phyloP scores from a whole-genome alignment of 2,888 invertebrate genomes.

The Eupithecia tripunctaria region DNA sequence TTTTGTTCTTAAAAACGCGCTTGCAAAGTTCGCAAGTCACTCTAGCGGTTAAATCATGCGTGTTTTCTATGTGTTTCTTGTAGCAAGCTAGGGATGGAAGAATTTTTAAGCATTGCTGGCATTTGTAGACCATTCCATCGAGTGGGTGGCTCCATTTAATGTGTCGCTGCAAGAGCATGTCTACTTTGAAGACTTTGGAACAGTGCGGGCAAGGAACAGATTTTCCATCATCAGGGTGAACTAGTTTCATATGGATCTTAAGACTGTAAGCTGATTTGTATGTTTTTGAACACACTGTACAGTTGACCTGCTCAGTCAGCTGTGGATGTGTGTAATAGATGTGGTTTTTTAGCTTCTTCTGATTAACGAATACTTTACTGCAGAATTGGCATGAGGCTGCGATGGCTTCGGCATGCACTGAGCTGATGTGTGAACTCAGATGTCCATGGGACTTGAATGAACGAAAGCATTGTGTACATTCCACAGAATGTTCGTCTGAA shows the following conservation, averaged over 20 bases:
- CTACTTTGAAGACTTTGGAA: conserved; percentile 52
- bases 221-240: conserved; percentile 48
- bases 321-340: conserved; percentile 56
- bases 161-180: conserved; percentile 55
- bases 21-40: conserved; percentile 41
- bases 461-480: conserved; percentile 51
- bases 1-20: conserved; percentile 42
- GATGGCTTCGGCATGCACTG: conserved; percentile 48
- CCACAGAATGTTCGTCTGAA: conserved; percentile 46
- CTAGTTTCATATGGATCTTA: conserved; percentile 55
- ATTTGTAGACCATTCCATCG: conserved; percentile 55
- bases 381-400: conserved; percentile 51
- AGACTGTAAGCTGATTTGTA: conserved; percentile 55
- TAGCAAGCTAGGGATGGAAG: conserved; percentile 47
- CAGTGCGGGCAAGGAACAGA: conserved; percentile 51
- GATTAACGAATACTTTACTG: conserved; percentile 51
- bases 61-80: conserved; percentile 52
- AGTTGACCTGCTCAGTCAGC: conserved; percentile 48
- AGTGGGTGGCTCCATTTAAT: conserved; percentile 55
- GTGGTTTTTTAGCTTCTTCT: conserved; percentile 56
- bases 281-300: conserved; percentile 51
- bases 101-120: conserved; percentile 50
- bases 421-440: conserved; percentile 50
- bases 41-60: conserved; percentile 42
- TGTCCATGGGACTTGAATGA: conserved; percentile 53